phyloP scores from a whole-genome alignment of 53 echinoderm and acorn worm species.

The Holothuria scabra region DNA sequence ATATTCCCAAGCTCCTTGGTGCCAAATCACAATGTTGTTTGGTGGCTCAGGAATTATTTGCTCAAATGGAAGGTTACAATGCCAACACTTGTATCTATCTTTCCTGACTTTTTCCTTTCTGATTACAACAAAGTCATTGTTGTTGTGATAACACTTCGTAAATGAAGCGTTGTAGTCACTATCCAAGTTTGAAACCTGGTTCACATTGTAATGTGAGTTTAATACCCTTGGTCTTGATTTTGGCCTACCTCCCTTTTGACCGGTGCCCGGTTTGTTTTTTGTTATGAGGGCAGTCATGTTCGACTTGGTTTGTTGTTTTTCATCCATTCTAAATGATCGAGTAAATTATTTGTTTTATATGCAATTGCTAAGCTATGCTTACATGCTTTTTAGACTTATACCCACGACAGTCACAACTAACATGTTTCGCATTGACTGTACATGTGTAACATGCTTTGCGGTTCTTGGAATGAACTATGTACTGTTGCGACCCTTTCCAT shows the following conservation, averaged over 20 bases:
- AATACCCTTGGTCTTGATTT: slow-evolving; percentile 15
- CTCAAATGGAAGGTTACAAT: too few species aligned
- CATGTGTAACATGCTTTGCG: slow-evolving; percentile 33
- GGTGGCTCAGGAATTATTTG: too few species aligned
- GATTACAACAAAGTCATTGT: slow-evolving; percentile 26
- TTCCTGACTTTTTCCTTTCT: slow-evolving; percentile 43
- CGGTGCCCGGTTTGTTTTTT: slow-evolving; percentile 44
- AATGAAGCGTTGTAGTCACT: slow-evolving; percentile 19
- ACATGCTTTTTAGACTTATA: slow-evolving; percentile 51
- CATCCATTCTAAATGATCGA: slow-evolving; percentile 48
- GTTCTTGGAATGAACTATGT: slow-evolving; percentile 50
- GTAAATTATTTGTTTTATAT: slow-evolving; percentile 28
- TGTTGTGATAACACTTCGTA: slow-evolving; percentile 49
- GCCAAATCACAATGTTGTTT: slow-evolving; percentile 39
- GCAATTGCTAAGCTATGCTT: slow-evolving; percentile 55
- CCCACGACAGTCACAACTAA: slow-evolving; percentile 53
- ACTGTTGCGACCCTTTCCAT: slow-evolving; percentile 4
- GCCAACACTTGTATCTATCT: slow-evolving; percentile 47
- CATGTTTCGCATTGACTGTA: slow-evolving; percentile 37
- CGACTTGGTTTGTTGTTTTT: slow-evolving; percentile 42
- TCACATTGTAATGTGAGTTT: slow-evolving; percentile 1
- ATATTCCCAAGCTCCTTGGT: slow-evolving; percentile 50
- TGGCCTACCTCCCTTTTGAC: slow-evolving; percentile 45
- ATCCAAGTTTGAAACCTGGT: slow-evolving; percentile 2
- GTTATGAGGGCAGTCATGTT: slow-evolving; percentile 50